Conservation (phyloP, 2,888 invertebrate species). For the Apantesis nais region DNA sequence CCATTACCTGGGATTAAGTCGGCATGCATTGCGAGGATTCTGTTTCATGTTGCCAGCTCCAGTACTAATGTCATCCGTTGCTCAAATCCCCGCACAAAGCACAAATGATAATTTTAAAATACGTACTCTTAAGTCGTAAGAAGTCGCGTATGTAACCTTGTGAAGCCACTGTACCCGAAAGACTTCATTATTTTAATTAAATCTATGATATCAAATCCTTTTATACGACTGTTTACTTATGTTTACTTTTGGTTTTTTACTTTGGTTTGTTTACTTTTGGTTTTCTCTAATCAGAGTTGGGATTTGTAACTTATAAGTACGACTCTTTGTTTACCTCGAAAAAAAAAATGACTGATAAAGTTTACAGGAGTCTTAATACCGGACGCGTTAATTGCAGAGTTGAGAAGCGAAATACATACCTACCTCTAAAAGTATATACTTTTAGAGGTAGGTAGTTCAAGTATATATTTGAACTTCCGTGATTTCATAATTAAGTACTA, state of each 20-base stretch:
- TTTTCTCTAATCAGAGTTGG: slow-evolving; percentile 39
- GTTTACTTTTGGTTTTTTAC: too few species aligned
- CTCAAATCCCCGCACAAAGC: slow-evolving; percentile 52
- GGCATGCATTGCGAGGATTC: slow-evolving; percentile 72
- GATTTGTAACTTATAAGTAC: slow-evolving; percentile 33
- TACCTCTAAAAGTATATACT: slow-evolving; percentile 41
- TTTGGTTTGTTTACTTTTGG: too few species aligned
- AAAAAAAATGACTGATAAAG: slow-evolving; percentile 42
- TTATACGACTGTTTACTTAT: slow-evolving; percentile 46
- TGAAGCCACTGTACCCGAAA: slow-evolving; percentile 53
- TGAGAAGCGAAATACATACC: slow-evolving; percentile 42
- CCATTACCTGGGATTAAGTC: slow-evolving; percentile 82
- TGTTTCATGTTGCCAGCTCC: slow-evolving; percentile 68
- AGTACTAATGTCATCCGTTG: slow-evolving; percentile 60
- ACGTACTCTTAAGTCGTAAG: slow-evolving; percentile 44
- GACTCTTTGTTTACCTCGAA: slow-evolving; percentile 35
- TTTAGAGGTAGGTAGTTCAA: too few species aligned
- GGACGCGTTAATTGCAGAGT: slow-evolving; percentile 56
- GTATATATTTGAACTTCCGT: slow-evolving; percentile 56
- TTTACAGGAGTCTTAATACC: slow-evolving; percentile 34
- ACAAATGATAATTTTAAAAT: slow-evolving; percentile 62
- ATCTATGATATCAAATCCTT: slow-evolving; percentile 44
- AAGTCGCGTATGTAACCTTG: slow-evolving; percentile 49
- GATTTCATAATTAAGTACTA: slow-evolving; percentile 77
- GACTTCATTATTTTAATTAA: slow-evolving; percentile 59